Evolutionary conservation across 2,797 vertebrate species (phyloP).

Genomic region (Sebastes vulpes): DNA sequence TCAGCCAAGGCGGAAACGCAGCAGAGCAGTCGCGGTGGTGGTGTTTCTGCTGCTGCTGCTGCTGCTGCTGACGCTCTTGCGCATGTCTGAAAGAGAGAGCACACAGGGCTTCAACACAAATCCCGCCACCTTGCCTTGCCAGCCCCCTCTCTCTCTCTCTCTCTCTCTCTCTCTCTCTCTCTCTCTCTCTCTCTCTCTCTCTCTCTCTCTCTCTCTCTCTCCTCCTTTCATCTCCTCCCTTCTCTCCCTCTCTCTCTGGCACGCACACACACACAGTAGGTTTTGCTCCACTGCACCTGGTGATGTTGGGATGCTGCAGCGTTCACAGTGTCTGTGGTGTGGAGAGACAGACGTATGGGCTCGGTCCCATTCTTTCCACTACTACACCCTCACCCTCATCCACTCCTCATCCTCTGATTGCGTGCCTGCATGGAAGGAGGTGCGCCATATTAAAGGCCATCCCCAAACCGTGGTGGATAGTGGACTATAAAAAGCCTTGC

Average conservation of each 20-base stretch:
- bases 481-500: not conserved
- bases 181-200: not conserved
- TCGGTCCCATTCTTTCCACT: slow-evolving; percentile 21
- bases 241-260: not conserved
- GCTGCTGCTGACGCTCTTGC: slow-evolving; percentile 80
- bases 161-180: slow-evolving; percentile 13
- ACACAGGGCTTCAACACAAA: slow-evolving; percentile 59
- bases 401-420: not conserved
- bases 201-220: slow-evolving; percentile 13
- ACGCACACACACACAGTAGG: slow-evolving; percentile 51
- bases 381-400: not conserved
- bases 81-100: slow-evolving; percentile 80
- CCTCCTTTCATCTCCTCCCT: not conserved
- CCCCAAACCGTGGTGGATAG: not conserved
- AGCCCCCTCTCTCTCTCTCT: not conserved
- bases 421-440: slow-evolving; percentile 10
- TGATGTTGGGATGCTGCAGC: slow-evolving; percentile 65
- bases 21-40: slow-evolving; percentile 62
- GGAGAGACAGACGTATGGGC: slow-evolving; percentile 20
- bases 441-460: slow-evolving; percentile 17
- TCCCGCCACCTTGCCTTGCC: slow-evolving; percentile 55
- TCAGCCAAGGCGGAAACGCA: slow-evolving; percentile 83
- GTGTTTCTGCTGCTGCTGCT: slow-evolving; percentile 61
- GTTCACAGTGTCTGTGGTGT: slow-evolving; percentile 15
- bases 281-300: slow-evolving; percentile 82